Percentiles rank a stretch among this genome's conserved stretches.
These are phyloP conservation scores for Mallotus villosus DNA, from an alignment of 2,797 vertebrate species.

Conservation along the genomic window DNA sequence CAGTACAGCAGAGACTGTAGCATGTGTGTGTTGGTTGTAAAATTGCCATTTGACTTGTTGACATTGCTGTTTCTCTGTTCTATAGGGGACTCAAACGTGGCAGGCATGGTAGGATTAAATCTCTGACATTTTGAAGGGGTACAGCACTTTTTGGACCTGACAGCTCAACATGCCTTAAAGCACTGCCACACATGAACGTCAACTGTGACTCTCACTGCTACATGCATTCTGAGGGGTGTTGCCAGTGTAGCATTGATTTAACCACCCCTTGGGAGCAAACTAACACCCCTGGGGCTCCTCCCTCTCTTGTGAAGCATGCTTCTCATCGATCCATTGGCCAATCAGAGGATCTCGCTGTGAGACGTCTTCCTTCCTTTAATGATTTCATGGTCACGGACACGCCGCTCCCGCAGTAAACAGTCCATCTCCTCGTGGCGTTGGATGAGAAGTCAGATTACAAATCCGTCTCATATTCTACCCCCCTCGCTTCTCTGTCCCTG, in stretches of 20 bases:
- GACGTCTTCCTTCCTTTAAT: conserved; percentile 22
- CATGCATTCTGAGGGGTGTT: background rate
- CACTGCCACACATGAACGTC: conserved; percentile 12
- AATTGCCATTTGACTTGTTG: conserved; percentile 2
- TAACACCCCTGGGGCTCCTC: conserved; percentile 9
- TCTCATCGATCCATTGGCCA: conserved; percentile 30
- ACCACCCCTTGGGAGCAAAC: conserved; percentile 27
- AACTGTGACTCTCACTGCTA: conserved; percentile 13
- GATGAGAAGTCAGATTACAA: conserved; percentile 20
- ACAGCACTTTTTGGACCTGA: background rate
- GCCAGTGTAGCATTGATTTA: conserved; percentile 34
- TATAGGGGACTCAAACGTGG: background rate
- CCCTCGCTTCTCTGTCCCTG: background rate
- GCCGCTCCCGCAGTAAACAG: background rate
- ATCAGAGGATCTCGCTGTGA: conserved; percentile 19
- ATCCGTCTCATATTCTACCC: conserved; percentile 1
- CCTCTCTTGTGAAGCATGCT: conserved; percentile 5
- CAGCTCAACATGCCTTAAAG: conserved; percentile 12
- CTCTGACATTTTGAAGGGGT: background rate
- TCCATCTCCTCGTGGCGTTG: background rate
- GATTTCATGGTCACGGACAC: conserved; percentile 18
- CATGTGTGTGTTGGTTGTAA: background rate
- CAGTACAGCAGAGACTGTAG: background rate
- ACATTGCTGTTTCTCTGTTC: background rate
- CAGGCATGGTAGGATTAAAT: background rate